Evolutionary conservation across 2,113 vertebrate species (phyloP).

Genomic region (Macaca fascicularis): DNA sequence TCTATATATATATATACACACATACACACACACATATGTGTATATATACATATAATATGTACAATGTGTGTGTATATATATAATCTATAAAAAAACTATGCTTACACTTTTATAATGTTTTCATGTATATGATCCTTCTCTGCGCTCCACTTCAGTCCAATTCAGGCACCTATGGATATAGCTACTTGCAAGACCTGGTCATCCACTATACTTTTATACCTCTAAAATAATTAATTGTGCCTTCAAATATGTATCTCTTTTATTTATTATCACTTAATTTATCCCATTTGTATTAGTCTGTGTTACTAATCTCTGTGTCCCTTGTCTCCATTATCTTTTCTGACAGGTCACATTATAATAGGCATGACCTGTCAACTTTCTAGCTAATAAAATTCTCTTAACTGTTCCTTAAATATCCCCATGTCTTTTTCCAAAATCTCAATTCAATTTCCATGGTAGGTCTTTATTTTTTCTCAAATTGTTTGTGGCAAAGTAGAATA

Average conservation of each 20-base stretch:
- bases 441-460: neutral
- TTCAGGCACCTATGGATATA: neutral
- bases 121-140: neutral
- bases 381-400: neutral
- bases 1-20: rapidly evolving
- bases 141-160: neutral
- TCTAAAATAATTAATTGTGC: neutral
- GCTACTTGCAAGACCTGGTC: neutral
- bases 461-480: neutral
- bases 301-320: neutral
- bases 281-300: neutral
- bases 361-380: neutral
- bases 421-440: neutral
- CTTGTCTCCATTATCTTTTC: neutral
- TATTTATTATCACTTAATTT: neutral
- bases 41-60: too few relatives aligned
- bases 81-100: neutral
- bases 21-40: rapidly evolving
- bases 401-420: neutral
- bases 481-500: neutral
- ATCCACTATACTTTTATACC: neutral
- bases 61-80: too few relatives aligned
- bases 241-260: neutral
- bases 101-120: neutral
- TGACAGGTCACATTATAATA: neutral